Conservation (phyloP, 2,113 vertebrate genomes). For the Crocuta crocuta region DNA sequence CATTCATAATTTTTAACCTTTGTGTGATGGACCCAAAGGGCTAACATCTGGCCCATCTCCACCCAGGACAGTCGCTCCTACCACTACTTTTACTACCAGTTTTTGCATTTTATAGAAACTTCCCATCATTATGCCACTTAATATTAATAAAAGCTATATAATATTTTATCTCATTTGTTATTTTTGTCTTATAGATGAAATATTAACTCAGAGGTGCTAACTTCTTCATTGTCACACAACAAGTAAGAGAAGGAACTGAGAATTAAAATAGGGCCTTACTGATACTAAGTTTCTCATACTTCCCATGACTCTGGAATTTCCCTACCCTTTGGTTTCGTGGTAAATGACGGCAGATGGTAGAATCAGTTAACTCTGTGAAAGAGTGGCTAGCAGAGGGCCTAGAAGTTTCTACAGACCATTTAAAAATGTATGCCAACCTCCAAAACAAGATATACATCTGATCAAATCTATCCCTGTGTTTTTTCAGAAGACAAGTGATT, state of each 20-base stretch:
- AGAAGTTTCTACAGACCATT: neutral
- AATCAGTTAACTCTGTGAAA: neutral
- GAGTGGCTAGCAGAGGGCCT: neutral
- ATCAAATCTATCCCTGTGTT: neutral
- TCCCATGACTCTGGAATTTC: neutral
- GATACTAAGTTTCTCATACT: neutral
- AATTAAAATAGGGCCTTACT: neutral
- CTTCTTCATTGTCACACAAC: neutral
- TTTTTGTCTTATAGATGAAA: neutral
- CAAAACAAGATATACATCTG: neutral
- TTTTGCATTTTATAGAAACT: neutral
- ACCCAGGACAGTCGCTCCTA: neutral
- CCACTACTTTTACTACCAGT: neutral
- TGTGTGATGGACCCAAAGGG: neutral
- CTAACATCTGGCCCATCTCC: neutral
- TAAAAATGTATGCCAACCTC: neutral
- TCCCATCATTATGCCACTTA: neutral
- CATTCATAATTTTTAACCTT: constrained; percentile 24
- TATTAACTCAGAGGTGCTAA: neutral
- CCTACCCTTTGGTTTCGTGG: neutral
- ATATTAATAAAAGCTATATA: neutral
- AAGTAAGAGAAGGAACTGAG: neutral
- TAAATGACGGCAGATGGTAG: neutral
- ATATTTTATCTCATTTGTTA: neutral
- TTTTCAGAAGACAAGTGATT: neutral